Percentiles rank a stretch among this genome's conserved stretches.
Evolutionary conservation across 2,113 vertebrate genomes (phyloP).

Genomic region (Hyla sarda): DNA sequence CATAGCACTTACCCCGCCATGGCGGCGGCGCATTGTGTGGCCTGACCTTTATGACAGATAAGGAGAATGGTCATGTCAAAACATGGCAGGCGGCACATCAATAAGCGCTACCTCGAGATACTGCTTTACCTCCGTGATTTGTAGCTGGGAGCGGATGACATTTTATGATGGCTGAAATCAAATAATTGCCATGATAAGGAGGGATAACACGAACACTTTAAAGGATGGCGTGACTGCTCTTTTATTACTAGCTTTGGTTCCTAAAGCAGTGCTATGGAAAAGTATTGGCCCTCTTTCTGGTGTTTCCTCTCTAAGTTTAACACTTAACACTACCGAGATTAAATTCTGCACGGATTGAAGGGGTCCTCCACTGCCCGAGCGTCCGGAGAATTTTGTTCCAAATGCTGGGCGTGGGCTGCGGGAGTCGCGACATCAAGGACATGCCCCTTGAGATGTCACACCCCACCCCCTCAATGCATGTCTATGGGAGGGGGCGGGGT

Average conservation of each 20-base stretch:
- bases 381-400: no score
- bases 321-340: no score
- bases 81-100: conserved; percentile 1
- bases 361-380: no score
- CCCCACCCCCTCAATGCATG: no score
- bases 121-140: background rate
- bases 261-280: background rate
- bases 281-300: background rate
- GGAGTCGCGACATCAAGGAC: no score
- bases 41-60: conserved; percentile 42
- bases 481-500: no score
- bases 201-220: no score
- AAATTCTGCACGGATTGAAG: no score
- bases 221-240: no score
- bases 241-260: background rate
- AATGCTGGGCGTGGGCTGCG: no score
- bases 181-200: background rate
- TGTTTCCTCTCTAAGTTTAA: no score
- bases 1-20: background rate
- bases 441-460: no score
- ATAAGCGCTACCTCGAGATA: background rate
- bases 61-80: conserved; percentile 1
- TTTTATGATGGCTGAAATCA: background rate
- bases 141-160: background rate
- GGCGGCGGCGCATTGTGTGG: background rate